A percentile compares a stretch with the other conserved stretches of the same genome.
Evolutionary conservation across 1,140 invertebrate species (phyloP).

Genomic region (Drosophila bifasciata): DNA sequence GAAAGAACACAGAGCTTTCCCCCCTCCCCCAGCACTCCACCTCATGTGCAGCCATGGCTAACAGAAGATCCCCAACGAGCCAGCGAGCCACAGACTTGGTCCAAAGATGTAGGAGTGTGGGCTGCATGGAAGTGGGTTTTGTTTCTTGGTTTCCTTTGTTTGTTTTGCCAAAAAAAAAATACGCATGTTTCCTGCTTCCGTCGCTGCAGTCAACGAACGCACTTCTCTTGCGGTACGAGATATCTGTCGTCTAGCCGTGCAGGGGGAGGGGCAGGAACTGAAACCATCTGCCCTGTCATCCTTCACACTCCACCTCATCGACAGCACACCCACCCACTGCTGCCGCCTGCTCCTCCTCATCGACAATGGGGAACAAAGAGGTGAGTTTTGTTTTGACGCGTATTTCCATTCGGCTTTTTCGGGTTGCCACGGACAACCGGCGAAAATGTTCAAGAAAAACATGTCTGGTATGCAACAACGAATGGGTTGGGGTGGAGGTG

Average conservation of each 20-base stretch:
- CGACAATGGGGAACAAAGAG: slow-evolving; percentile 55
- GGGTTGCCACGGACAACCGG: slow-evolving; percentile 63
- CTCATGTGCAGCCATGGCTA: slow-evolving; percentile 7
- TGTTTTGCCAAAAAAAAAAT: slow-evolving; percentile 53
- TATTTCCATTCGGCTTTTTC: slow-evolving; percentile 43
- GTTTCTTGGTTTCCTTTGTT: slow-evolving; percentile 31
- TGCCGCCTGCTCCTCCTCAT: slow-evolving; percentile 8
- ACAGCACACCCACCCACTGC: slow-evolving; percentile 2
- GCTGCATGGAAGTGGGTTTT: neutral
- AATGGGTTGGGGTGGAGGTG: neutral
- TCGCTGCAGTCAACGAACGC: slow-evolving; percentile 20
- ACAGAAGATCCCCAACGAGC: slow-evolving; percentile 12
- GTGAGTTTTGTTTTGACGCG: slow-evolving; percentile 70
- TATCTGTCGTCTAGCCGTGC: slow-evolving; percentile 16
- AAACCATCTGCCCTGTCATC: neutral
- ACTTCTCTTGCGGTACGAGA: slow-evolving; percentile 1
- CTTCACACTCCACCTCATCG: slow-evolving; percentile 34
- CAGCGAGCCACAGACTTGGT: too few species aligned
- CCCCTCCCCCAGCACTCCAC: too few species aligned
- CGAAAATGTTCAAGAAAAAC: slow-evolving; percentile 49
- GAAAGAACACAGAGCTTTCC: neutral
- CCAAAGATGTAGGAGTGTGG: neutral
- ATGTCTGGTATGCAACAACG: slow-evolving; percentile 50
- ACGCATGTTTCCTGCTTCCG: slow-evolving; percentile 74
- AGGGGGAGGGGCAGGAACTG: neutral